Evolutionary conservation across 2,113 vertebrate genomes (phyloP).

Genomic region (Empidonax traillii): DNA sequence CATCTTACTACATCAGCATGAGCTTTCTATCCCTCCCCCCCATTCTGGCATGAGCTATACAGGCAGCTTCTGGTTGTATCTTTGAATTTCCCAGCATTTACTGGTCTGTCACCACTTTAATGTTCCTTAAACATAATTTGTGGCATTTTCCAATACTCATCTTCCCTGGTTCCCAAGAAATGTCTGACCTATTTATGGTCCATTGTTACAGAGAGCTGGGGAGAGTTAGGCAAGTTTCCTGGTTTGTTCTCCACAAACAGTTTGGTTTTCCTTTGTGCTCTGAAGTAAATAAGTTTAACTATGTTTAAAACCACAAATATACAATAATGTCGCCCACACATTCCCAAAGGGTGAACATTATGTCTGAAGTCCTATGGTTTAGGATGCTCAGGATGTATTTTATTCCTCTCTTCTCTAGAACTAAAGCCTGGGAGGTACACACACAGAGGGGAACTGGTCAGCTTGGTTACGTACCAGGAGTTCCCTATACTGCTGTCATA

Average conservation of each 20-base stretch:
- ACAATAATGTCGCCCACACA: conserved; percentile 58
- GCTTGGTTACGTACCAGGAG: not conserved
- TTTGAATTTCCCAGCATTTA: conserved; percentile 55
- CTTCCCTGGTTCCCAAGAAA: conserved; percentile 65
- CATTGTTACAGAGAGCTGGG: conserved; percentile 71
- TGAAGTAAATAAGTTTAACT: conserved; percentile 72
- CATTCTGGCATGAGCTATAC: not conserved
- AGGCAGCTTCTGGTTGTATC: conserved; percentile 36
- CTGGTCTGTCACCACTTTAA: conserved; percentile 69
- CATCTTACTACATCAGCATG: not conserved
- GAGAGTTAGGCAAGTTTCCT: conserved; percentile 66
- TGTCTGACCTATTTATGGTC: conserved; percentile 65
- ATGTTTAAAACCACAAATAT: conserved; percentile 64
- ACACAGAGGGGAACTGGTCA: not conserved
- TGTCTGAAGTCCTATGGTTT: conserved; percentile 47
- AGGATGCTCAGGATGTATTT: conserved; percentile 26
- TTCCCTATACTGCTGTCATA: not conserved
- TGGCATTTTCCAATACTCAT: conserved; percentile 70
- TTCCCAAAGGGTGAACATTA: conserved; percentile 69
- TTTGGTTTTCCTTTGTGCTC: conserved; percentile 74
- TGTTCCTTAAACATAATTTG: conserved; percentile 64
- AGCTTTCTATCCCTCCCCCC: not conserved
- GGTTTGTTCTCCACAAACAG: conserved; percentile 70
- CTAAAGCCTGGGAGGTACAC: conserved; percentile 13
- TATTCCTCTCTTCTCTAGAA: conserved; percentile 14